Evolutionary conservation across 2,113 vertebrate genomes (phyloP), one percentile per base, ranked within the genome.

Genomic region (Callipepla squamata): DNA sequence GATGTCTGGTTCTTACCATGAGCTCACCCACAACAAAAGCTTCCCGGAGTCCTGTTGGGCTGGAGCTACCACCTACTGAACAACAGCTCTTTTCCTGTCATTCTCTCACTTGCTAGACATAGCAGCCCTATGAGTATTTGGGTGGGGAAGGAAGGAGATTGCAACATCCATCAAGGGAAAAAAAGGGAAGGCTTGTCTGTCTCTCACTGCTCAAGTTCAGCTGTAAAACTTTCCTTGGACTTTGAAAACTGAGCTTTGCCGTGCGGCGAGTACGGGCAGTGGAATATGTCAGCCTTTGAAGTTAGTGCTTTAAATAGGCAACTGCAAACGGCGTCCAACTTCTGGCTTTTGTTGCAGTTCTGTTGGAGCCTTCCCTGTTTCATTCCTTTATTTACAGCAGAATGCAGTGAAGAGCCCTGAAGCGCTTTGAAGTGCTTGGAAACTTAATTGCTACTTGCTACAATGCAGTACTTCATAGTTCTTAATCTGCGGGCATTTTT

Each of bases 91-190:
- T 94, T 96, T 96, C 96, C 95, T 96, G 95, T 51, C 93, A 96
- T 96, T 96, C 96, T 94, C 95, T 90, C 0, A 36, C 92, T 89
- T 83, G 42, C 85, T 36, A 93, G 85, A 63, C 96, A 94, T 92
- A 96, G 92, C 95, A 94, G 90, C 57, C 3, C 7, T 74, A 61
- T 96, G 96, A 96, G 82, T 96, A 74, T 95, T 94, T 92, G 96
- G 95, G 95, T 92, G 96, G 95, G 90, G 93, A 94, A 96, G 93
- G 96, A 96, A 96, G 96, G 96, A 96, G 95, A 95, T 96, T 96
- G 90, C 92, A 96, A 96, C 95, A 96, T 95, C 93, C 95, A 88
- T 83, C 70, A 73, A 82, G 57, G 9, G 34, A 65, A 38, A 73
- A 23, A 63, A 86, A 92, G 30, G 48, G 7, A 68, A 47, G 26